These are phyloP conservation scores for Manis crassicaudata DNA, from an alignment of 2,797 vertebrate species.

Conservation along the genomic window DNA sequence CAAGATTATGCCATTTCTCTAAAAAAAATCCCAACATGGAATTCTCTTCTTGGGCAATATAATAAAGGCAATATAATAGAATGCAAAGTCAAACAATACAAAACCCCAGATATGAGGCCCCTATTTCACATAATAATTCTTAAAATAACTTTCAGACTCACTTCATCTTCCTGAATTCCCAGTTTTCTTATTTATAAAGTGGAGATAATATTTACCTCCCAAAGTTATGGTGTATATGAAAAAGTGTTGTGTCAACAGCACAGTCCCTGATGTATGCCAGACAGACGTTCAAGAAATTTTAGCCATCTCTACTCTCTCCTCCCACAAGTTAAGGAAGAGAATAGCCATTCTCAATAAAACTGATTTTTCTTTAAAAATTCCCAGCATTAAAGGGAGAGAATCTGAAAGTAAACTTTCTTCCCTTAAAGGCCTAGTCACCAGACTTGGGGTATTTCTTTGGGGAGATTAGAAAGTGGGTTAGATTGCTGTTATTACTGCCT, in stretches of 20 bases:
- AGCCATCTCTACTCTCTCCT: not conserved
- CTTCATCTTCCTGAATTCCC: not conserved
- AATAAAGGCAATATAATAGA: not conserved
- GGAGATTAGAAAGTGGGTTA: slow-evolving; percentile 57
- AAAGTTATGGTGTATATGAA: not conserved
- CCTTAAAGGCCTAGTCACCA: not conserved
- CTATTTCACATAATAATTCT: slow-evolving; percentile 19
- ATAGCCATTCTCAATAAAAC: not conserved
- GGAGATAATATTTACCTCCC: not conserved
- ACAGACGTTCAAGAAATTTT: not conserved
- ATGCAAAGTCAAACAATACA: not conserved
- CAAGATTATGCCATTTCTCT: not conserved
- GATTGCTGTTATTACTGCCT: slow-evolving; percentile 21
- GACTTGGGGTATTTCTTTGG: slow-evolving; percentile 3
- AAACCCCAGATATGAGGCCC: not conserved
- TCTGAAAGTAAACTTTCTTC: not conserved
- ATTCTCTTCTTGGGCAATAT: not conserved
- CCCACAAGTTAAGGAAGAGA: not conserved
- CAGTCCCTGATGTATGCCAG: not conserved
- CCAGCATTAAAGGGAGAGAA: slow-evolving; percentile 5
- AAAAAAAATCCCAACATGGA: not conserved
- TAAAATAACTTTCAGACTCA: slow-evolving; percentile 16
- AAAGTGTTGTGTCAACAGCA: not conserved
- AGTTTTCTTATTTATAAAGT: slow-evolving; percentile 45
- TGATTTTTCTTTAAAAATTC: not conserved